Evolutionary conservation across 2,888 invertebrate species (phyloP).

Genomic region (Drosophila limbata): DNA sequence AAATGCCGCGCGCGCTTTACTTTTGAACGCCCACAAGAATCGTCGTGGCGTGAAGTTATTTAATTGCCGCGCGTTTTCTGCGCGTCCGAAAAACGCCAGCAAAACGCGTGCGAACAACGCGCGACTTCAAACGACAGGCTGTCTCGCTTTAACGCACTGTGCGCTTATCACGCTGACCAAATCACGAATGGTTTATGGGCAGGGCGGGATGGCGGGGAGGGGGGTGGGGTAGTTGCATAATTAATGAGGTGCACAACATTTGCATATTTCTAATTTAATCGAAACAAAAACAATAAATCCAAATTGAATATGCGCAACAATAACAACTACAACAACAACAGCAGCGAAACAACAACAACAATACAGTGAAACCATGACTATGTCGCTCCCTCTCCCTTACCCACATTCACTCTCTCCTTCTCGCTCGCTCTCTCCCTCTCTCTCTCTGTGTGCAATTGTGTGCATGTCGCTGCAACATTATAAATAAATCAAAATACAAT

Average conservation of each 20-base stretch:
- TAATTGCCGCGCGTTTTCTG: conserved; percentile 75
- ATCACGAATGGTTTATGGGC: background rate
- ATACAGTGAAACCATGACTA: conserved; percentile 35
- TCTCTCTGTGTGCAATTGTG: conserved; percentile 51
- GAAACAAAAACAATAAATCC: conserved; percentile 69
- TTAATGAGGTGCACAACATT: conserved; percentile 73
- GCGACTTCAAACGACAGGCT: background rate
- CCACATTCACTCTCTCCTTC: background rate
- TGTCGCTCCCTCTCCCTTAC: background rate
- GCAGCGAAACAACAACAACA: conserved; percentile 21
- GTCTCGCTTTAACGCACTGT: conserved; percentile 3
- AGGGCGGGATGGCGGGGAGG: background rate
- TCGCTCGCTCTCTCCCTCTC: background rate
- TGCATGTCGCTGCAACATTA: conserved; percentile 84
- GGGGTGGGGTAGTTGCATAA: conserved; percentile 51
- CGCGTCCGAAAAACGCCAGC: conserved; percentile 39
- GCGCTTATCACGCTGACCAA: conserved; percentile 12
- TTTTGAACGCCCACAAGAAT: conserved; percentile 67
- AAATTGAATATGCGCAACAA: conserved; percentile 53
- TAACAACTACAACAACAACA: conserved; percentile 25
- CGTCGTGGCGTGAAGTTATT: conserved; percentile 83
- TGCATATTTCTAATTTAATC: conserved; percentile 83
- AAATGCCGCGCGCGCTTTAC: conserved; percentile 74
- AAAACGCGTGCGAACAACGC: conserved; percentile 9
- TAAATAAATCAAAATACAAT: conserved; percentile 84